phyloP scores from a whole-genome alignment of 2,113 vertebrate species.

The Gulo gulo region DNA sequence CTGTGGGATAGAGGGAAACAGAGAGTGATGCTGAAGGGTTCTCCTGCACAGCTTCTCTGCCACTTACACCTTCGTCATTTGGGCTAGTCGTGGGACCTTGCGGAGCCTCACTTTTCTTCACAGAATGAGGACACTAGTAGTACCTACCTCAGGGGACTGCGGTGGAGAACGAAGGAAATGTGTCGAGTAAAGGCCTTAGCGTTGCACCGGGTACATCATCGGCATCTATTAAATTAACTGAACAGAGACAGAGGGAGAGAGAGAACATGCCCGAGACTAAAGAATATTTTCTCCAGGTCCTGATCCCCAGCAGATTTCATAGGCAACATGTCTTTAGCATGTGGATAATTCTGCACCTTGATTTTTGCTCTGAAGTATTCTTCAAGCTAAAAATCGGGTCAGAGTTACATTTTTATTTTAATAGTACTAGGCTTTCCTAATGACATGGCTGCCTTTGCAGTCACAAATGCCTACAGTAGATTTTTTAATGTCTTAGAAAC shows the following conservation, averaged over 20 bases:
- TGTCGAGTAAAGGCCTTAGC: not conserved
- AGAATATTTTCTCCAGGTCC: not conserved
- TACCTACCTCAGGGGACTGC: not conserved
- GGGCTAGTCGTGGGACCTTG: not conserved
- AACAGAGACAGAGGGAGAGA: not conserved
- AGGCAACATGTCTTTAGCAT: not conserved
- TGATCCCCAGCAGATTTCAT: not conserved
- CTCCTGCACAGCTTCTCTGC: not conserved
- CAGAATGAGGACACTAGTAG: not conserved
- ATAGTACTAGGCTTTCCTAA: not conserved
- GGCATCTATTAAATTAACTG: not conserved
- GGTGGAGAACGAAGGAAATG: not conserved
- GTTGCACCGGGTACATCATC: not conserved
- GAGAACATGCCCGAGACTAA: not conserved
- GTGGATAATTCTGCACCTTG: not conserved
- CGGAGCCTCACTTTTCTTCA: not conserved
- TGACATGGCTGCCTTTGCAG: not conserved
- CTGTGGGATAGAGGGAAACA: not conserved
- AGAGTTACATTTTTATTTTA: not conserved
- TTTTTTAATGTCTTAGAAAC: constrained; percentile 4
- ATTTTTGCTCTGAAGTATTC: constrained; percentile 5
- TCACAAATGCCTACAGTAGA: not conserved
- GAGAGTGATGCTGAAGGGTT: not conserved
- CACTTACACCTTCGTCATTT: not conserved
- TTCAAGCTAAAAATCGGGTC: constrained; percentile 39